Base-by-base conservation (phyloP, 1,140 invertebrate genomes). In the Steinernema feltiae region DNA sequence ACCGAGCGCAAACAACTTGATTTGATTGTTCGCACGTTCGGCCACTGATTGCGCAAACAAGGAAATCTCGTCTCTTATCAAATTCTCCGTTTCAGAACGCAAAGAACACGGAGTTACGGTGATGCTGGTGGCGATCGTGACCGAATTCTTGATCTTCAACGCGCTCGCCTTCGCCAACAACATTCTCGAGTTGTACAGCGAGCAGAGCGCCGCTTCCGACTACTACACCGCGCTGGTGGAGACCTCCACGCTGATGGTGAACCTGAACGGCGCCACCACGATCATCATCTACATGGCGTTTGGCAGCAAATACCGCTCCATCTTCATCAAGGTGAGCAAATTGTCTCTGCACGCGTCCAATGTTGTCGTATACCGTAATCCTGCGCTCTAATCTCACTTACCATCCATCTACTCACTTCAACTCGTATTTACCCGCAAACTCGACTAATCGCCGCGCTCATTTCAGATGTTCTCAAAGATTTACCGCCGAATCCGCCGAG, bases 51-150 rank as follows among this genome's bases (percentile, higher is more conserved):
- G n/a, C 32, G 35, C 32, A 73, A 69, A 73, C 21, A 30, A 71
- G n/a, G n/a, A n/a, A n/a, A n/a, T n/a, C n/a, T n/a, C n/a, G n/a
- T n/a, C n/a, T n/a, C n/a, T n/a, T n/a, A n/a, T n/a, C n/a, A n/a
- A n/a, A n/a, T n/a, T n/a, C n/a, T n/a, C n/a, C n/a, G n/a, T 75
- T 76, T 76, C 74, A 76, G 74, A 32, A 53, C 31, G 27, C 7
- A 77, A 77, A 69, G 76, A 77, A 32, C 46, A 77, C 18, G 70
- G 70, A 31, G 76, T 76, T 21, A 77, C 72, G 30, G 48, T 79
- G 7, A 79, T 79, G 78, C 70, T 79, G 0, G 72, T 79, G 48
- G 78, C 72, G 32, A 75, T 79, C 30, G 75, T 78, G 12, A 75
- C 76, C 0, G 71, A 70, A 29, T 79, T 79, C 63, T 31, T 79